Evolutionary conservation across 2,888 invertebrate genomes (phyloP).

Genomic region (Microplitis deprimator): DNA sequence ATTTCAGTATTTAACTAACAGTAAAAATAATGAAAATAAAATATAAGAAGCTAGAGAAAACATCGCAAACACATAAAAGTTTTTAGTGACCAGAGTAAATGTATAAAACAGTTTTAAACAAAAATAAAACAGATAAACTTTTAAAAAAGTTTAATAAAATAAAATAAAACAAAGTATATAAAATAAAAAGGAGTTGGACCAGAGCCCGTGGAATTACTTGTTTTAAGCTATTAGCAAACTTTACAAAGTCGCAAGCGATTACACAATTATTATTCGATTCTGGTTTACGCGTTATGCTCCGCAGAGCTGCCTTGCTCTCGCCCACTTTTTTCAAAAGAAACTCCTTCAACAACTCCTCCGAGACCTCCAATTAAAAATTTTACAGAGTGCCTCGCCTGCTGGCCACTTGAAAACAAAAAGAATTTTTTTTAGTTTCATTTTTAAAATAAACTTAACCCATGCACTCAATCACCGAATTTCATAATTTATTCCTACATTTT

Average conservation of each 20-base stretch:
- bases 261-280: constrained; percentile 68
- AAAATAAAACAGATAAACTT: background rate
- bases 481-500: too few species aligned
- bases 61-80: constrained; percentile 29
- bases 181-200: background rate
- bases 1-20: background rate
- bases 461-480: background rate
- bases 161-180: constrained; percentile 12
- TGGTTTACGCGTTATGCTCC: constrained; percentile 41
- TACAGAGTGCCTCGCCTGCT: background rate
- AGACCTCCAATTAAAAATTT: constrained; percentile 51
- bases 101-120: background rate
- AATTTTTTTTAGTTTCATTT: background rate
- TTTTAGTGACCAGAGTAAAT: constrained; percentile 7
- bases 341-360: constrained; percentile 39
- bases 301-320: constrained; percentile 22
- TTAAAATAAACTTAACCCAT: background rate
- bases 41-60: constrained; percentile 11
- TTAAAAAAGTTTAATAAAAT: background rate
- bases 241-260: constrained; percentile 64
- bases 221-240: constrained; percentile 65
- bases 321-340: constrained; percentile 39
- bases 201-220: constrained; percentile 54
- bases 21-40: background rate
- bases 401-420: background rate